Conservation (phyloP, 2,888 invertebrate species). For the Pristionchus fissidentatus region DNA sequence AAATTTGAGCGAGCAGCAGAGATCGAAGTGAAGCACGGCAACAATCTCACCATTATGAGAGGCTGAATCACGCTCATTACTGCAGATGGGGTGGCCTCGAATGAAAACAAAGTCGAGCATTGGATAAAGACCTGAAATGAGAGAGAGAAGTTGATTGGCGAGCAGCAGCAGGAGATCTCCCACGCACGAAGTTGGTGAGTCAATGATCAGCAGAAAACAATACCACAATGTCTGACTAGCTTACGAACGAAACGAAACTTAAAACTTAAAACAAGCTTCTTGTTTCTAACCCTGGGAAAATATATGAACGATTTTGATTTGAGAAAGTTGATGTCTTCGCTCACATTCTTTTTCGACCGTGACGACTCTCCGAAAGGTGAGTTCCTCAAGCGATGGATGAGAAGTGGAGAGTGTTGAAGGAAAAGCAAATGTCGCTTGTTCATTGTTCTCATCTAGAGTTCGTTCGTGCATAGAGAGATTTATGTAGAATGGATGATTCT, state of each 20-base stretch:
- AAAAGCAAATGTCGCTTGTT: background rate
- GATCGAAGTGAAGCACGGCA: background rate
- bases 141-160: background rate
- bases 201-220: background rate
- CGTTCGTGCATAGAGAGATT: conserved; percentile 41
- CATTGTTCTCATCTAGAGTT: background rate
- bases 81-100: conserved; percentile 17
- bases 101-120: conserved; percentile 39
- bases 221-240: background rate
- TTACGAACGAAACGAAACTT: background rate
- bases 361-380: conserved; percentile 27
- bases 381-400: conserved; percentile 43
- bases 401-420: conserved; percentile 36
- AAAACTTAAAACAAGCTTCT: background rate
- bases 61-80: background rate
- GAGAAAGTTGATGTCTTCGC: background rate
- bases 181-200: background rate
- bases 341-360: conserved; percentile 42
- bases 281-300: background rate
- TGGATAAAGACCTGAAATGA: conserved; percentile 29
- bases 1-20: background rate
- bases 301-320: too few relatives aligned
- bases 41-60: conserved; percentile 9
- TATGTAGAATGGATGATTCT: conserved; percentile 38
- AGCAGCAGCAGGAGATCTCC: background rate